Base-by-base conservation (phyloP, 2,113 vertebrate genomes). In the Scatophagus argus region DNA sequence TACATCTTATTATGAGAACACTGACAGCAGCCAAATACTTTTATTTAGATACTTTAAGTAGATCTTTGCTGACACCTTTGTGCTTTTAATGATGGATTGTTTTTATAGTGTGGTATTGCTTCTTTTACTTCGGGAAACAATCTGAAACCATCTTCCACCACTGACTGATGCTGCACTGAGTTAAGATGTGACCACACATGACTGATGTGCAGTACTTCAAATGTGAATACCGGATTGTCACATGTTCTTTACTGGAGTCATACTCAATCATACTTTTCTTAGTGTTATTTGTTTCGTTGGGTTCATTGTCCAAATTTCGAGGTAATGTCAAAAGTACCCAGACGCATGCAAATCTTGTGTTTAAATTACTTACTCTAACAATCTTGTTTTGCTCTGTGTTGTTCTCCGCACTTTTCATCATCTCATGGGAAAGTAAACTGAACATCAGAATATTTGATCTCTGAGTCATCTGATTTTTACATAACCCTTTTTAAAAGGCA, bases 151-250 rank as follows among this genome's bases (percentile, higher is more conserved):
- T 72, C 39, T 36, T 29, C 27, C 12, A 14, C 4, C 14, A 3
- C 21, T 38, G 1, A 56, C 46, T 56, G 32, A 36, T 65, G 29
- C 25, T 36, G 1, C 38, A 66, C 58, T 71, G 60, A 76, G 65
- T 60, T 86, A 11, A 89, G 41, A 78, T 77, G 80, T 84, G 82
- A 79, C 80, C 11, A 39, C 69, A 87, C 66, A 59, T 86, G 87
- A 91, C n/a, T n/a, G n/a, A n/a, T n/a, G n/a, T 90, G 81, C 72
- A 31, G 66, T n/a, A n/a, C n/a, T n/a, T 59, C 27, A 25, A 54
- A n/a, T 13, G 74, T 41, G 32, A 77, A 60, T 58, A 32, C 3
- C 51, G 11, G 29, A 27, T 2, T 8, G 8, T n/a, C 14, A 39
- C 12, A 1, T 67, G 12, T 6, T 11, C 14, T 52, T 52, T 16